These are phyloP conservation scores for Drosophila nr. medialis DNA, from an alignment of 2,888 invertebrate species.

Conservation along the genomic window DNA sequence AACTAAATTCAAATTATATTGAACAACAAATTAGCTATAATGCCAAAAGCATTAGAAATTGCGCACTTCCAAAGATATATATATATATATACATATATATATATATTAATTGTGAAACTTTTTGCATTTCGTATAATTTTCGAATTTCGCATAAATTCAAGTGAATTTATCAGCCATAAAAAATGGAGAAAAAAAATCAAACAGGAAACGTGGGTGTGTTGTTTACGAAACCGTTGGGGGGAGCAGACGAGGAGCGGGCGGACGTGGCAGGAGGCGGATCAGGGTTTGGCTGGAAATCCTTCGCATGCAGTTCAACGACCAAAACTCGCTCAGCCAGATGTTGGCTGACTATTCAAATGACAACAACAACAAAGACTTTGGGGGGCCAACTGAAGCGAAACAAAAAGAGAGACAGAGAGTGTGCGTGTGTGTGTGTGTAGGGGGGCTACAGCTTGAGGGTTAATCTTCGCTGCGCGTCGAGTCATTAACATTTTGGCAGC, in stretches of 20 bases:
- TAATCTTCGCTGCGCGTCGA: constrained; percentile 39
- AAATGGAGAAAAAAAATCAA: constrained; percentile 8
- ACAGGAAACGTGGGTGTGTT: constrained; percentile 57
- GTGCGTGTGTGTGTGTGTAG: background rate
- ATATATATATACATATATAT: constrained; percentile 26
- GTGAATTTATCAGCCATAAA: constrained; percentile 31
- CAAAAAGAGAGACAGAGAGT: background rate
- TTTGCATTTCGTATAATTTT: constrained; percentile 58
- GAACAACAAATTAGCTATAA: constrained; percentile 35
- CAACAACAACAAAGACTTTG: constrained; percentile 33
- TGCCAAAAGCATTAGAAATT: constrained; percentile 58
- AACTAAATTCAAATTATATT: constrained; percentile 3
- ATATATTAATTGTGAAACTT: constrained; percentile 51
- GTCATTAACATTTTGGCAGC: constrained; percentile 64
- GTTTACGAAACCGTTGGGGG: constrained; percentile 6
- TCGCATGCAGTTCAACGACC: constrained; percentile 53
- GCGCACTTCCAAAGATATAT: constrained; percentile 49
- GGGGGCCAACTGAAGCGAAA: constrained; percentile 43
- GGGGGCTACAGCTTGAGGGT: constrained; percentile 33
- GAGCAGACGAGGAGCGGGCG: constrained; percentile 18
- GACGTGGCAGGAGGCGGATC: constrained; percentile 8
- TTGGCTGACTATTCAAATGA: constrained; percentile 43
- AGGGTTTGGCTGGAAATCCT: constrained; percentile 36
- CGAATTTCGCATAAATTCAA: constrained; percentile 56
- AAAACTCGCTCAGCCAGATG: constrained; percentile 53